Conservation (phyloP, 1,140 invertebrate genomes). For the Caenorhabditis inopinata region DNA sequence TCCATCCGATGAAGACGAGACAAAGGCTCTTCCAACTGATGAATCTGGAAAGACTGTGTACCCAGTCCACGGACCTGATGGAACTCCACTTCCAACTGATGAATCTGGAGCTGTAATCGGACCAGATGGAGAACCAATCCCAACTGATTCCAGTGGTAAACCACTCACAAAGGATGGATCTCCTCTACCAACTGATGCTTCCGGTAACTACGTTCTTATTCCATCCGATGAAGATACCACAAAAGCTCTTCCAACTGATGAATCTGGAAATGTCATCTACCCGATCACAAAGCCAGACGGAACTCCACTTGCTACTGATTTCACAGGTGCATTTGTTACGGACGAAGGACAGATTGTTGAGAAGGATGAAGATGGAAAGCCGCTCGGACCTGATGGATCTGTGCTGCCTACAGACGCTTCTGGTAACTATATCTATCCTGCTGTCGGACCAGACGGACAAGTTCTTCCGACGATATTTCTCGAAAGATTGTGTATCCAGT, state of each 20-base stretch:
- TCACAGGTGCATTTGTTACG: not conserved
- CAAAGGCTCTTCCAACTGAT: constrained; percentile 6
- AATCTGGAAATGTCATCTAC: constrained; percentile 35
- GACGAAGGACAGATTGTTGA: not conserved
- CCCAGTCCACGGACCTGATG: constrained; percentile 28
- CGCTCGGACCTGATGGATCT: constrained; percentile 39
- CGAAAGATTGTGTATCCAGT: constrained; percentile 25
- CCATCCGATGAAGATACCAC: not conserved
- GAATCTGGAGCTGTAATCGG: constrained; percentile 10
- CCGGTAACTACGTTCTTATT: constrained; percentile 26
- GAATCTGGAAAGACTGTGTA: not conserved
- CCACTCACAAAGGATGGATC: constrained; percentile 27
- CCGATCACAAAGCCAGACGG: constrained; percentile 29
- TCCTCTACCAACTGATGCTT: constrained; percentile 36
- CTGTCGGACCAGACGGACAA: constrained; percentile 27
- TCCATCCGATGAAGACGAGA: not conserved
- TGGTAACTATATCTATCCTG: constrained; percentile 33
- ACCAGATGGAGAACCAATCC: constrained; percentile 36
- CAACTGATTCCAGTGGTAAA: constrained; percentile 32
- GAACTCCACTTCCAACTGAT: constrained; percentile 38
- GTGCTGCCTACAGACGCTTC: constrained; percentile 30
- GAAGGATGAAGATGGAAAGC: constrained; percentile 20
- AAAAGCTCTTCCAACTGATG: constrained; percentile 53
- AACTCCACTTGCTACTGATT: constrained; percentile 20
- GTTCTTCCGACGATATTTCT: constrained; percentile 6